These are phyloP conservation scores for Scaptomyza polygonia DNA, from an alignment of 2,888 invertebrate genomes.

Conservation along the genomic window DNA sequence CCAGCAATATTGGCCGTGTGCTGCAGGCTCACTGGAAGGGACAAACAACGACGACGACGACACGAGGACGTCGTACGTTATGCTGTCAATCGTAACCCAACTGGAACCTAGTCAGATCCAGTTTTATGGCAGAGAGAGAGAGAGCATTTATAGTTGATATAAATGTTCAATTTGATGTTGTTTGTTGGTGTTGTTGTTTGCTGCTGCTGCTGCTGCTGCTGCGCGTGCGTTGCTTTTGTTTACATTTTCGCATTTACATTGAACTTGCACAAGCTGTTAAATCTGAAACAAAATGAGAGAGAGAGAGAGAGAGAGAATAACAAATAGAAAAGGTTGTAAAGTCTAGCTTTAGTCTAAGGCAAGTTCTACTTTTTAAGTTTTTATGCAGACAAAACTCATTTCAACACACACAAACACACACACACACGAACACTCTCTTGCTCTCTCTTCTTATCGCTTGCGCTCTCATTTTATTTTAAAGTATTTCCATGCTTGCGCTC, in stretches of 20 bases:
- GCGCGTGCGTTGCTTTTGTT: conserved; percentile 76
- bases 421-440: conserved; percentile 10
- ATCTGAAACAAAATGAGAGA: conserved; percentile 31
- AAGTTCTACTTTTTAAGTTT: neutral
- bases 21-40: conserved; percentile 59
- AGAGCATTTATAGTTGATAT: conserved; percentile 27
- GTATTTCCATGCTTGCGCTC: conserved; percentile 43
- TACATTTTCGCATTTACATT: conserved; percentile 69
- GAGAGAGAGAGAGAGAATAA: conserved; percentile 12
- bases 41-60: conserved; percentile 14
- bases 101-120: conserved; percentile 60
- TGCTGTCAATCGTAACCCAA: conserved; percentile 36
- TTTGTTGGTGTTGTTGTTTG: conserved; percentile 35
- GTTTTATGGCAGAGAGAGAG: conserved; percentile 61
- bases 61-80: conserved; percentile 4
- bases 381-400: conserved; percentile 5
- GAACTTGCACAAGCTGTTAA: conserved; percentile 45
- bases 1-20: conserved; percentile 42
- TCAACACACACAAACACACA: conserved; percentile 5
- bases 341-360: conserved; percentile 18
- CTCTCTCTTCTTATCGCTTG: conserved; percentile 5
- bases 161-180: conserved; percentile 4
- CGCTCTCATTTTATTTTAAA: conserved; percentile 12
- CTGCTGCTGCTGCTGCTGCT: conserved; percentile 47
- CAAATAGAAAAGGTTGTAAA: conserved; percentile 9